Evolutionary conservation across 1,140 invertebrate species (phyloP).

Genomic region (Nixonia krombeini): DNA sequence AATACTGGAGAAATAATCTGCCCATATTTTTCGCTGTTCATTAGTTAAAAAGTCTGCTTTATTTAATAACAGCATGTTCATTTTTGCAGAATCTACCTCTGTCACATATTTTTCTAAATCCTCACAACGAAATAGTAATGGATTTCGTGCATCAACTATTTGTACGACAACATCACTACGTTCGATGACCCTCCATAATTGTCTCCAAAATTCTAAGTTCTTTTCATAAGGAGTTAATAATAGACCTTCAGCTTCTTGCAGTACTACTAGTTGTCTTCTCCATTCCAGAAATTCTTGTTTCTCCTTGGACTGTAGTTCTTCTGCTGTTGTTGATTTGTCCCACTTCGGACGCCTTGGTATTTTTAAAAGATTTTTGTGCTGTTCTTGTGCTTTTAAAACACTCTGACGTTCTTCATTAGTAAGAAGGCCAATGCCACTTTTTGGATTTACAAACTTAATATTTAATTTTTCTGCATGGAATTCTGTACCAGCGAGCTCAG

Average conservation of each 20-base stretch:
- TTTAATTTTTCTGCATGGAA: slow-evolving; percentile 94
- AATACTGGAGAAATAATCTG: slow-evolving; percentile 84
- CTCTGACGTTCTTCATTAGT: slow-evolving; percentile 76
- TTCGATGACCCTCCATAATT: slow-evolving; percentile 98
- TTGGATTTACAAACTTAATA: slow-evolving; percentile 82
- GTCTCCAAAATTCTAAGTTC: slow-evolving; percentile 98
- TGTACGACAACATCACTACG: slow-evolving; percentile 95
- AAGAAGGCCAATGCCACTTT: slow-evolving; percentile 75
- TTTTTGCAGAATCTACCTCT: slow-evolving; percentile 84
- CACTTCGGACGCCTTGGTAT: slow-evolving; percentile 91
- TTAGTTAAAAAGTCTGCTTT: slow-evolving; percentile 95
- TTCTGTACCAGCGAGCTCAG: slow-evolving; percentile 93
- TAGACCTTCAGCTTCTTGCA: slow-evolving; percentile 87
- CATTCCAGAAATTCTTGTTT: slow-evolving; percentile 89
- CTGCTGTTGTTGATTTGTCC: slow-evolving; percentile 80
- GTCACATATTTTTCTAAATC: slow-evolving; percentile 96
- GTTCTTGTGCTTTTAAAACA: slow-evolving; percentile 76
- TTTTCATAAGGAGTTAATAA: slow-evolving; percentile 97
- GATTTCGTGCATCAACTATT: slow-evolving; percentile 97
- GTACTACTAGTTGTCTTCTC: slow-evolving; percentile 82
- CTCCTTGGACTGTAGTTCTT: slow-evolving; percentile 85
- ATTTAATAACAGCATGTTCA: slow-evolving; percentile 91
- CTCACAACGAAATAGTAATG: slow-evolving; percentile 91
- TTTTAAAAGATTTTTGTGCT: slow-evolving; percentile 78
- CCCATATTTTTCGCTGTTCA: slow-evolving; percentile 88